Evolutionary conservation across 2,888 invertebrate species (phyloP).

Genomic region (Daptonema setosum): DNA sequence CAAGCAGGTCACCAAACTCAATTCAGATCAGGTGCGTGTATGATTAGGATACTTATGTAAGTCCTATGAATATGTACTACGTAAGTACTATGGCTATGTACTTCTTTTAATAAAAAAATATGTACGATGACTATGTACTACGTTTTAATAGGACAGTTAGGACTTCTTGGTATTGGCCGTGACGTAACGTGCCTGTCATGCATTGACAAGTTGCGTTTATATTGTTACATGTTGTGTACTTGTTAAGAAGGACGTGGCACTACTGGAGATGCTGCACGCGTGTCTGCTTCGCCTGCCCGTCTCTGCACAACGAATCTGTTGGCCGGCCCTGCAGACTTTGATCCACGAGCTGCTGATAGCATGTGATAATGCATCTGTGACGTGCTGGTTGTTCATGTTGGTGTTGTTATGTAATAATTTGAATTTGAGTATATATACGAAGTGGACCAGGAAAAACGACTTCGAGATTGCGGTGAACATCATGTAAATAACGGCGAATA

Average conservation of each 20-base stretch:
- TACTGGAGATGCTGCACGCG: constrained; percentile 57
- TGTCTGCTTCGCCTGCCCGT: constrained; percentile 40
- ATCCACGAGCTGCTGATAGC: constrained; percentile 39
- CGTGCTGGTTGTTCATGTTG: constrained; percentile 41
- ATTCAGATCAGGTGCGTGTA: too few relatives aligned
- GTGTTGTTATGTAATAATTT: constrained; percentile 9
- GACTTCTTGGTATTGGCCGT: too few relatives aligned
- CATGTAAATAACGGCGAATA: background rate
- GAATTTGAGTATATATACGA: background rate
- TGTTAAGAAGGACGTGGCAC: constrained; percentile 56
- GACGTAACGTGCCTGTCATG: too few relatives aligned
- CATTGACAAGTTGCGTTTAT: too few relatives aligned
- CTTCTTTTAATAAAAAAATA: too few relatives aligned
- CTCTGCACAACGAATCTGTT: constrained; percentile 50
- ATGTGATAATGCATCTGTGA: constrained; percentile 9
- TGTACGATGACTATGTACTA: too few relatives aligned
- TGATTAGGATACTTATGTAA: too few relatives aligned
- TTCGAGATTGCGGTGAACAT: background rate
- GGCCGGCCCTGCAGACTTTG: constrained; percentile 51
- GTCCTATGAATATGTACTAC: too few relatives aligned
- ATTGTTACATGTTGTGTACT: too few relatives aligned
- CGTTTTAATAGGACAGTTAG: too few relatives aligned
- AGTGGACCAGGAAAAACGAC: background rate
- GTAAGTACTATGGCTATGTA: too few relatives aligned
- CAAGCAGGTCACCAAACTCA: too few relatives aligned